A percentile compares a stretch with the other conserved stretches of the same genome.
phyloP scores from a whole-genome alignment of 2,113 vertebrate species.

The Cacatua alba region DNA sequence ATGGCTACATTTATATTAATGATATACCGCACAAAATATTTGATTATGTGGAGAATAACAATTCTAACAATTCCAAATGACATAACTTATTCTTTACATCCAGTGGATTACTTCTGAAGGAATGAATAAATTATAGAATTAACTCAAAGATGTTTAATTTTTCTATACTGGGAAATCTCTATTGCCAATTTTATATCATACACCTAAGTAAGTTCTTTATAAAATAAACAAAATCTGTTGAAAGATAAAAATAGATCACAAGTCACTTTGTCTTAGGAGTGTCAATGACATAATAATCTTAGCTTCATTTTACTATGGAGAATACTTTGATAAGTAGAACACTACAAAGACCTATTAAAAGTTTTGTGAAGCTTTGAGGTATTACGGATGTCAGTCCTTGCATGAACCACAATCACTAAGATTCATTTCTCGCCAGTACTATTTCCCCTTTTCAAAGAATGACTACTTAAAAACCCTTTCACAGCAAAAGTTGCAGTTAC shows the following conservation, averaged over 20 bases:
- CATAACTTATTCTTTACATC: neutral
- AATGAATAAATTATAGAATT: neutral
- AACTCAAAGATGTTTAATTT: neutral
- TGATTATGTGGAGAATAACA: neutral
- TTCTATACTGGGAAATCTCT: neutral
- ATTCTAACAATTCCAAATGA: neutral
- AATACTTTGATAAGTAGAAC: neutral
- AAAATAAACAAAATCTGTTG: neutral
- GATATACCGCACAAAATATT: neutral
- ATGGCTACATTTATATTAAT: neutral
- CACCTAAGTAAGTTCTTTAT: neutral
- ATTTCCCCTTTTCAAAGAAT: neutral
- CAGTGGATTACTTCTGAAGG: neutral
- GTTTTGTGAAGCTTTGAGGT: neutral
- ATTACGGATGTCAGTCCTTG: neutral
- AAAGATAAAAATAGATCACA: conserved; percentile 19
- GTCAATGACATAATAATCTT: neutral
- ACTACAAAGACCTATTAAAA: neutral
- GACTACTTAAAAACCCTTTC: neutral
- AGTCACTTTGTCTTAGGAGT: neutral
- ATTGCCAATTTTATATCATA: neutral
- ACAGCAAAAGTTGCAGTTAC: neutral
- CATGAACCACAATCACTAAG: neutral
- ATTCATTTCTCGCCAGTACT: neutral
- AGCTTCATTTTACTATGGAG: neutral